Conservation (phyloP, 1,140 invertebrate genomes). For the Octopus sinensis region DNA sequence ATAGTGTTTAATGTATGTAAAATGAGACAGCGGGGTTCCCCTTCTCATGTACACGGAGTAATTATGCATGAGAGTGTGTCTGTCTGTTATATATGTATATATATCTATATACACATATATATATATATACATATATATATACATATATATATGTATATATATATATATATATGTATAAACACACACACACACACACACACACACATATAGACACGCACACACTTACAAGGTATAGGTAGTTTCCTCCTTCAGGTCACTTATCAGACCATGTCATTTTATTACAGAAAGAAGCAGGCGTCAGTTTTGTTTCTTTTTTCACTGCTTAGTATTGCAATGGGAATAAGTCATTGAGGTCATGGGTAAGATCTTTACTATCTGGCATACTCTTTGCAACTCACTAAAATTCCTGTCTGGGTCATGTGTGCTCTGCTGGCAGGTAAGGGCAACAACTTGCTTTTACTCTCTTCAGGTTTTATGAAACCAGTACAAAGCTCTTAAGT, state of each 20-base stretch:
- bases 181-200: no score
- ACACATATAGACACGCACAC: neutral
- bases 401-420: slow-evolving; percentile 18
- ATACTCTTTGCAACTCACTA: slow-evolving; percentile 10
- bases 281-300: neutral
- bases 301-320: neutral
- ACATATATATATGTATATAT: no score
- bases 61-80: slow-evolving; percentile 16
- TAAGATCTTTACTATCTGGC: slow-evolving; percentile 13
- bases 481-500: no score
- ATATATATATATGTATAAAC: no score
- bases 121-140: no score
- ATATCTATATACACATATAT: no score
- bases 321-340: neutral
- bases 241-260: slow-evolving; percentile 7
- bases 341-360: slow-evolving; percentile 10
- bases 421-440: slow-evolving; percentile 11
- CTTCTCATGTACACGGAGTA: slow-evolving; percentile 13
- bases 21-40: slow-evolving; percentile 16
- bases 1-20: slow-evolving; percentile 15
- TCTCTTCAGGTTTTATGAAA: neutral
- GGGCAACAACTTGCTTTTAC: slow-evolving; percentile 13
- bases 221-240: slow-evolving; percentile 13
- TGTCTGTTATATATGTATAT: neutral
- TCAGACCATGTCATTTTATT: neutral